Conservation (phyloP, 1,140 invertebrate species). For the Drosophila tani region DNA sequence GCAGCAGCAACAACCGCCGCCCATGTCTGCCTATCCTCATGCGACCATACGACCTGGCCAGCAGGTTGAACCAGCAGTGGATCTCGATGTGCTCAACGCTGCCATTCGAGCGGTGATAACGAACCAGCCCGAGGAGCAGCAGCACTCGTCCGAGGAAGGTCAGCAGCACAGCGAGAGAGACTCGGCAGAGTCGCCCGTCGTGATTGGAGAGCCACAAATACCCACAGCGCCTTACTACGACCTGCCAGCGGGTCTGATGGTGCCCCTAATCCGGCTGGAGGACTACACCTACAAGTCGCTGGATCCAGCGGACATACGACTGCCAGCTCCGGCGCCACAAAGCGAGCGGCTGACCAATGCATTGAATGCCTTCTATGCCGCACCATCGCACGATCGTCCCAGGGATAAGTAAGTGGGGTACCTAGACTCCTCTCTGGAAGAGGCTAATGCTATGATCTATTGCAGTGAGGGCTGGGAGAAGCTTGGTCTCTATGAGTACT, state of each 20-base stretch:
- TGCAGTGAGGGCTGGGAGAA: slow-evolving; percentile 98
- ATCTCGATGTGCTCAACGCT: slow-evolving; percentile 67
- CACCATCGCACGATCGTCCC: slow-evolving; percentile 96
- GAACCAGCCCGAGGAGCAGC: slow-evolving; percentile 52
- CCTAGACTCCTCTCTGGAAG: too few relatives aligned
- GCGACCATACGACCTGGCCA: slow-evolving; percentile 28
- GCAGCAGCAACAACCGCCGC: slow-evolving; percentile 38
- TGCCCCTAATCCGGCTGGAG: slow-evolving; percentile 94
- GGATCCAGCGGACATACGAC: slow-evolving; percentile 94
- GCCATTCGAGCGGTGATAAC: slow-evolving; percentile 76
- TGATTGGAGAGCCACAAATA: slow-evolving; percentile 90
- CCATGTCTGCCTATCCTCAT: slow-evolving; percentile 43
- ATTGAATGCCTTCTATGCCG: slow-evolving; percentile 97
- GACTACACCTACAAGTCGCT: slow-evolving; percentile 95
- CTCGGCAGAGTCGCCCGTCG: slow-evolving; percentile 8
- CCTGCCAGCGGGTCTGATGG: slow-evolving; percentile 97
- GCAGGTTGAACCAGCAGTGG: slow-evolving; percentile 47
- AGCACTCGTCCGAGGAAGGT: slow-evolving; percentile 26
- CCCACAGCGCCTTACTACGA: slow-evolving; percentile 98
- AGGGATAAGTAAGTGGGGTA: slow-evolving; percentile 92
- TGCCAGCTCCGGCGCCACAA: slow-evolving; percentile 97
- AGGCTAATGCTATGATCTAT: slow-evolving; percentile 52
- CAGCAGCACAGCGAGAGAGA: slow-evolving; percentile 27
- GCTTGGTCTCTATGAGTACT: slow-evolving; percentile 98
- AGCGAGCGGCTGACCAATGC: slow-evolving; percentile 96